Evolutionary conservation across 2,797 vertebrate genomes (phyloP).

Genomic region (Tokudaia muenninki): DNA sequence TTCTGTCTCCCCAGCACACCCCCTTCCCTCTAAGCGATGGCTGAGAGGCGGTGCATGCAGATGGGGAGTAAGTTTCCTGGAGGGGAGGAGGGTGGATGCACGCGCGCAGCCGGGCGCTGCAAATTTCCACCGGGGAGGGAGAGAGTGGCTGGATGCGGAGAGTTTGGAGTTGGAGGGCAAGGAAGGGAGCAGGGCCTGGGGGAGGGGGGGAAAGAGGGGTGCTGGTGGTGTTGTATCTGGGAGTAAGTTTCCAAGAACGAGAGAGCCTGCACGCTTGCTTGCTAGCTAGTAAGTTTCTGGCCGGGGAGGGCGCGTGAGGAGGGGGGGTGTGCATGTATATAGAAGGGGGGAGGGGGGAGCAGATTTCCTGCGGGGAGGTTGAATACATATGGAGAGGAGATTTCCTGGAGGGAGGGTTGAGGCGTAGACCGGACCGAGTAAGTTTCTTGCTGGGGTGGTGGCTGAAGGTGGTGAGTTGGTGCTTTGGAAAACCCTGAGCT

Average conservation of each 20-base stretch:
- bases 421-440: slow-evolving; percentile 81
- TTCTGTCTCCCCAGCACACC: slow-evolving; percentile 82
- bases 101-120: slow-evolving; percentile 79
- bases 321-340: slow-evolving; percentile 81
- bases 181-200: slow-evolving; percentile 68
- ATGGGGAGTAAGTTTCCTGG: slow-evolving; percentile 85
- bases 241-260: slow-evolving; percentile 82
- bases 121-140: slow-evolving; percentile 80
- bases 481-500: slow-evolving; percentile 57
- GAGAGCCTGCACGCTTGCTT: slow-evolving; percentile 78
- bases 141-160: slow-evolving; percentile 80
- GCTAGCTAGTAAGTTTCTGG: slow-evolving; percentile 83
- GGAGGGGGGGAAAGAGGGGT: slow-evolving; percentile 51
- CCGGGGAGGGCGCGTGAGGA: slow-evolving; percentile 74
- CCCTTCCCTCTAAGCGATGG: slow-evolving; percentile 78
- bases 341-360: slow-evolving; percentile 79
- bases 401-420: slow-evolving; percentile 85
- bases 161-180: slow-evolving; percentile 79
- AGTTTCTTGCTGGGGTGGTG: slow-evolving; percentile 84
- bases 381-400: slow-evolving; percentile 85
- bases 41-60: slow-evolving; percentile 84
- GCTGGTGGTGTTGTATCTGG: slow-evolving; percentile 71
- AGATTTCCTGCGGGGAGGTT: slow-evolving; percentile 85
- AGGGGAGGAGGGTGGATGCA: slow-evolving; percentile 84
- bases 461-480: slow-evolving; percentile 69